Evolutionary conservation across 2,888 invertebrate genomes (phyloP).

Genomic region (Drosophila anceps): DNA sequence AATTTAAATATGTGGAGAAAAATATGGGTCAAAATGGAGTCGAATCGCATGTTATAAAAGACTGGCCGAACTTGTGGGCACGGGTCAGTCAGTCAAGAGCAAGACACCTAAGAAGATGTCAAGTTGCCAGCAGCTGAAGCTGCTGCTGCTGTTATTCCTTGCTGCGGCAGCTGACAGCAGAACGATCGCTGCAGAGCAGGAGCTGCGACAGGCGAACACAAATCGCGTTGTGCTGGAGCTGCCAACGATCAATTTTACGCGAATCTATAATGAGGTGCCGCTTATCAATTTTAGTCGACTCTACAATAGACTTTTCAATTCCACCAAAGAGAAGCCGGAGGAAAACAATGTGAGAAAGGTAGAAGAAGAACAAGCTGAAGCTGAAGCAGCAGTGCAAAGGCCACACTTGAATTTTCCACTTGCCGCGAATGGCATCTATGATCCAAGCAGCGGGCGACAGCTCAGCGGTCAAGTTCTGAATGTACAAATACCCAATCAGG

Average conservation of each 20-base stretch:
- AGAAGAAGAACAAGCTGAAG: background rate
- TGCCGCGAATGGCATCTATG: background rate
- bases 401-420: no score
- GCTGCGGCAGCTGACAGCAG: slow-evolving; percentile 1
- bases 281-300: slow-evolving; percentile 16
- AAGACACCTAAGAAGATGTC: slow-evolving; percentile 12
- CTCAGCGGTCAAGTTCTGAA: slow-evolving; percentile 10
- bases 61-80: background rate
- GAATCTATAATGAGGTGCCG: slow-evolving; percentile 31
- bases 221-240: slow-evolving; percentile 20
- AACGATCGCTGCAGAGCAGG: background rate
- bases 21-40: slow-evolving; percentile 9
- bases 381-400: background rate
- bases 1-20: background rate
- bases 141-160: slow-evolving; percentile 1
- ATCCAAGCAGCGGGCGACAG: background rate
- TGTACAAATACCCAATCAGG: slow-evolving; percentile 10
- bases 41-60: slow-evolving; percentile 25
- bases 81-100: slow-evolving; percentile 19
- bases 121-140: background rate
- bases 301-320: slow-evolving; percentile 23
- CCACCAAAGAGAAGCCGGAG: slow-evolving; percentile 5
- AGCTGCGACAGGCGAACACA: slow-evolving; percentile 10
- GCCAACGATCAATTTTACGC: slow-evolving; percentile 31
- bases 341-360: background rate